Conservation (phyloP, 2,797 vertebrate genomes). For the Sternarchorhynchus goeldii region DNA sequence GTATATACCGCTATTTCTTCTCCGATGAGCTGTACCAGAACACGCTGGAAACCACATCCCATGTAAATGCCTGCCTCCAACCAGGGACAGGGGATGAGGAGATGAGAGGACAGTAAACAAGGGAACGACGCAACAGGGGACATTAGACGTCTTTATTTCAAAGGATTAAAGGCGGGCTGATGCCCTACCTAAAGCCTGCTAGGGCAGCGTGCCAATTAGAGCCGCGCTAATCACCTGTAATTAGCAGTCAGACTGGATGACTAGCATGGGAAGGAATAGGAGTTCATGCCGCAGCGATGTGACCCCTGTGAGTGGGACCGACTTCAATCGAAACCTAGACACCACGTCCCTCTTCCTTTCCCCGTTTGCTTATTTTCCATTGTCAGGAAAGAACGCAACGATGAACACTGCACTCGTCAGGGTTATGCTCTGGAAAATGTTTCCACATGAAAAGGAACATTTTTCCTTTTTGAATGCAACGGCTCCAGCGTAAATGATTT, state of each 20-base stretch:
- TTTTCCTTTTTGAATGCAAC: constrained; percentile 7
- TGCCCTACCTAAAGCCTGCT: constrained; percentile 49
- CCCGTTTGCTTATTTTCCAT: constrained; percentile 31
- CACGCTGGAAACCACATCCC: constrained; percentile 20
- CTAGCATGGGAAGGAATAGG: constrained; percentile 43
- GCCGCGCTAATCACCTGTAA: constrained; percentile 46
- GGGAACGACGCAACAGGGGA: too few species aligned
- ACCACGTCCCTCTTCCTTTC: constrained; percentile 44
- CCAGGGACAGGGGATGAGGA: too few species aligned
- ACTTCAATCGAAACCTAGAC: constrained; percentile 12
- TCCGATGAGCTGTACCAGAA: constrained; percentile 37
- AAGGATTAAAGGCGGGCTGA: constrained; percentile 37
- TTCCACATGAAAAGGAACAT: constrained; percentile 22
- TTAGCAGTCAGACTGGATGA: constrained; percentile 25
- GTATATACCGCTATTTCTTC: background rate
- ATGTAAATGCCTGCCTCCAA: too few species aligned
- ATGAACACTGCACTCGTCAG: background rate
- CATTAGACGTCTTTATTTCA: too few species aligned
- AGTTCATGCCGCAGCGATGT: constrained; percentile 18
- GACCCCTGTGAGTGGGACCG: constrained; percentile 40
- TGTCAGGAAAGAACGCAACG: constrained; percentile 16
- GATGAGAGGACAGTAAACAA: too few species aligned
- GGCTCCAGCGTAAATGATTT: constrained; percentile 3
- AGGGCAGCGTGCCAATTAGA: constrained; percentile 43
- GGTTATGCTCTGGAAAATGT: constrained; percentile 15